Evolutionary conservation across 2,113 vertebrate genomes (phyloP).

Genomic region (Myxocyprinus asiaticus): DNA sequence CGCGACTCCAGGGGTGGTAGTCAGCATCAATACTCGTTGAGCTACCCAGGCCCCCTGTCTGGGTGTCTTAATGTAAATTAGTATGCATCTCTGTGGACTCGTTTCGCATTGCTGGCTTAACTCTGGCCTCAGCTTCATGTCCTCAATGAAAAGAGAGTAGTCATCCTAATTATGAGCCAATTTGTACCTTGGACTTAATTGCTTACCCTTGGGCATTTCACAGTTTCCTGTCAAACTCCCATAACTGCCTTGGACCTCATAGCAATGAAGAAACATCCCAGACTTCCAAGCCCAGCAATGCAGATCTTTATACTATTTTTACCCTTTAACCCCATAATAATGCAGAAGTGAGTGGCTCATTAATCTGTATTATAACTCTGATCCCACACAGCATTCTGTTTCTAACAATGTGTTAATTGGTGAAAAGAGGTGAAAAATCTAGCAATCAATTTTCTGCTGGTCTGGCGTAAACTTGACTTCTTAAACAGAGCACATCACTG

Average conservation of each 20-base stretch:
- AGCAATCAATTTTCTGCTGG: constrained; percentile 40
- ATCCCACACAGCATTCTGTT: constrained; percentile 22
- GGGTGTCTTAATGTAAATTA: not conserved
- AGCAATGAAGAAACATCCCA: constrained; percentile 23
- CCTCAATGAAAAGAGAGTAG: constrained; percentile 19
- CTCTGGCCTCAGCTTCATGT: not conserved
- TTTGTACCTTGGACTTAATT: constrained; percentile 15
- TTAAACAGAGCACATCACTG: not conserved
- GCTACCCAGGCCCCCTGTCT: not conserved
- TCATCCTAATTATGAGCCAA: constrained; percentile 22
- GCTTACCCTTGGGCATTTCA: constrained; percentile 34
- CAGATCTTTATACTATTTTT: constrained; percentile 9
- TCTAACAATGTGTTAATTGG: constrained; percentile 52
- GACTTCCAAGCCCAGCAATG: not conserved
- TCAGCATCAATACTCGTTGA: too few species aligned
- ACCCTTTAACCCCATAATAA: constrained; percentile 30
- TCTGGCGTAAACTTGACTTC: not conserved
- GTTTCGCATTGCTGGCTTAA: not conserved
- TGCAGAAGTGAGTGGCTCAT: constrained; percentile 39
- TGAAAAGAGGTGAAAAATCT: constrained; percentile 37
- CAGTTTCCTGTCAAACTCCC: constrained; percentile 22
- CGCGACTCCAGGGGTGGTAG: too few species aligned
- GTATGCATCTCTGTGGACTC: constrained; percentile 6
- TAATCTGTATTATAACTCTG: constrained; percentile 39
- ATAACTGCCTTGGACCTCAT: constrained; percentile 22